Evolutionary conservation across 1,140 invertebrate species (phyloP), one percentile per base, ranked within the genome.

Genomic region (Drosophila sulfurigaster): DNA sequence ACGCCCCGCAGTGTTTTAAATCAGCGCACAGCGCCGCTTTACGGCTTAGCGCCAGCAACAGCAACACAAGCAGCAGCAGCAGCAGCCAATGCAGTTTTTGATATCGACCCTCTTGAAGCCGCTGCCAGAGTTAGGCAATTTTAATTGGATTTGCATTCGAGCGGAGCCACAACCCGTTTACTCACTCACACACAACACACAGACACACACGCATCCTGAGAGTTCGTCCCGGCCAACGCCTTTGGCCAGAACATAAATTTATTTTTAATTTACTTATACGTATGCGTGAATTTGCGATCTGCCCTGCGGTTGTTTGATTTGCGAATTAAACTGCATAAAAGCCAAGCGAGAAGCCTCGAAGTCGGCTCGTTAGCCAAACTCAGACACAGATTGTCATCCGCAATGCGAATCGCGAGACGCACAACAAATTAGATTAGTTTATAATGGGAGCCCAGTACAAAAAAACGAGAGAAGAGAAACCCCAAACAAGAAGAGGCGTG

Each of bases 1-100:
- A 88, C 85, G 85, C 85, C 85, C 83, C 85, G 85, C 85, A 88
- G 83, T 83, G 83, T 78, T 88, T 88, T 83, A 88, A 88, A 88
- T 88, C 85, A 88, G 85, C 85, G 85, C 85, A 85, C 85, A 89
- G 85, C 64, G 82, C 79, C 85, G 85, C 63, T 88, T 88, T 89
- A 88, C 85, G 85, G 85, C 85, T 88, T 88, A 88, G 85, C 85
- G 85, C 86, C 86, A 88, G 78, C 78, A 49, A 43, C 66, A 81
- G 77, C 16, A 49, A 11, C 49, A 16, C 20, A 20, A 20, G 20
- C 20, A 20, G 20, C 78, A 49, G 43, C 66, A 49, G 20, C 49
- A 16, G 20, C 49, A 51, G 11, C 49, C 10, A 16, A 15, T 16
- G 49, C 49, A 16, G n/a, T 46, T 30, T 32, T 35, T 64, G 49